A percentile compares a stretch with the other conserved stretches of the same genome.
Evolutionary conservation across 1,140 invertebrate genomes (phyloP).

Genomic region (Euglossa dilemma): DNA sequence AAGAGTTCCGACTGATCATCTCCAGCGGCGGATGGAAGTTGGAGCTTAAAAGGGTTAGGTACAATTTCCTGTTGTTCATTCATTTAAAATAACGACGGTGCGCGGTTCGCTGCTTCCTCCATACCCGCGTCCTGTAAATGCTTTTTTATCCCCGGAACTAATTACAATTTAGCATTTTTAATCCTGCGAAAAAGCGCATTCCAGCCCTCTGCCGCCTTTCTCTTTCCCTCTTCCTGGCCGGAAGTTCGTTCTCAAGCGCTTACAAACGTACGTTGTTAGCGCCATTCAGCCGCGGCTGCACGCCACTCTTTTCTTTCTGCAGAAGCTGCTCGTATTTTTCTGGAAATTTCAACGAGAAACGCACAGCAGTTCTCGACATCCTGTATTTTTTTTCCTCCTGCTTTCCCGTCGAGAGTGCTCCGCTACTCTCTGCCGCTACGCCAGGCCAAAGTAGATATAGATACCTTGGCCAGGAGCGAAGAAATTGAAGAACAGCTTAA

Average conservation of each 20-base stretch:
- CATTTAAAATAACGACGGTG: conserved; percentile 76
- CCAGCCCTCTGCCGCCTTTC: conserved; percentile 40
- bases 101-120: conserved; percentile 55
- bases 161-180: conserved; percentile 81
- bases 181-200: conserved; percentile 72
- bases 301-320: conserved; percentile 52
- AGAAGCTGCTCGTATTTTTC: conserved; percentile 68
- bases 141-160: conserved; percentile 76
- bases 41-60: conserved; percentile 71
- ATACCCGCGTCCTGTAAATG: conserved; percentile 60
- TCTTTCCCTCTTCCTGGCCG: conserved; percentile 31
- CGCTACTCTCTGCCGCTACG: conserved; percentile 22
- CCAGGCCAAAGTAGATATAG: conserved; percentile 50
- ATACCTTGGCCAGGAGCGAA: conserved; percentile 62
- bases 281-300: conserved; percentile 60
- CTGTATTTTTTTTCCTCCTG: conserved; percentile 34
- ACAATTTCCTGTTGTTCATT: conserved; percentile 78
- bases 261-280: conserved; percentile 68
- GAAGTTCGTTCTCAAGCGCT: conserved; percentile 66
- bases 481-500: conserved; percentile 77
- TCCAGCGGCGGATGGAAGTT: conserved; percentile 55
- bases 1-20: conserved; percentile 55
- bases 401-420: conserved; percentile 24
- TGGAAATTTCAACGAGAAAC: conserved; percentile 65
- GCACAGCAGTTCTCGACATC: conserved; percentile 58